phyloP scores from a whole-genome alignment of 2,113 vertebrate species.

The Pteruthius melanotis region DNA sequence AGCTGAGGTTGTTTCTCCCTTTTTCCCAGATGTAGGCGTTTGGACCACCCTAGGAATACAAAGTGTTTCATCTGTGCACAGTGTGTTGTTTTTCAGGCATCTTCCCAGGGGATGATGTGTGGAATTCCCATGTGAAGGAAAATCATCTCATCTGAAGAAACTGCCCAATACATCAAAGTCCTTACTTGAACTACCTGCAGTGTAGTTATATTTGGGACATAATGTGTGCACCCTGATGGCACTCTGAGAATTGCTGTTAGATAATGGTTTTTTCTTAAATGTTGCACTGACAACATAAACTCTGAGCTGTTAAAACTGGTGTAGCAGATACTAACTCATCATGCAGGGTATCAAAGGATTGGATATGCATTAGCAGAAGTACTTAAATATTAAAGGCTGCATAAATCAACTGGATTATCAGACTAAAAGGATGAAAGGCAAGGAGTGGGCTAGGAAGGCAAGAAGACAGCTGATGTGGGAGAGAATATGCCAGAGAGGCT shows the following conservation, averaged over 20 bases:
- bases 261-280: neutral
- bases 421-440: neutral
- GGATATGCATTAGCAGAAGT: neutral
- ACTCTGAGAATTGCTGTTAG: neutral
- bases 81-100: constrained; percentile 12
- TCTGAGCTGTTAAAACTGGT: neutral
- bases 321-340: neutral
- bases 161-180: neutral
- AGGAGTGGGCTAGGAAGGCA: neutral
- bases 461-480: neutral
- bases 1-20: neutral
- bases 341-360: neutral
- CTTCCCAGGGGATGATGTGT: neutral
- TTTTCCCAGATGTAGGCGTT: neutral
- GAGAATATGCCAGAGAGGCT: neutral
- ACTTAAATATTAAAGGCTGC: neutral
- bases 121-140: neutral
- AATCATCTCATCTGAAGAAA: neutral
- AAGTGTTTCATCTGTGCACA: neutral
- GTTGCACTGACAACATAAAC: neutral
- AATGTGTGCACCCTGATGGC: neutral
- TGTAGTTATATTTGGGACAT: neutral
- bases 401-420: neutral
- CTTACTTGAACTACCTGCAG: neutral
- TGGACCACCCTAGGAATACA: neutral